A percentile compares a stretch with the other conserved stretches of the same genome.
Conservation (phyloP, 2,113 vertebrate genomes). For the Phylloscopus trochilus region DNA sequence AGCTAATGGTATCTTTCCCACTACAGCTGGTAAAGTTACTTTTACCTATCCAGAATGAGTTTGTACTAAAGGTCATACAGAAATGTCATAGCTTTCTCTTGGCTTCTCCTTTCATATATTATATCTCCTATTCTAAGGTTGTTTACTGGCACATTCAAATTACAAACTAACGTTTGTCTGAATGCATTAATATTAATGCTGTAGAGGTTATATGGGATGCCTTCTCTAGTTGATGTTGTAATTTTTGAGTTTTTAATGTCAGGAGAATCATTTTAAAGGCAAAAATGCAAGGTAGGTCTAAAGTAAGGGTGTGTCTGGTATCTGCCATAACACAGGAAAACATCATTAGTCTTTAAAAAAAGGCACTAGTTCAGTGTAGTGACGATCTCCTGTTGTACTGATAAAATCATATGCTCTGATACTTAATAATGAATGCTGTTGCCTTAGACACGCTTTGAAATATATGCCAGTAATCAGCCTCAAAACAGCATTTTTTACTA, state of each 20-base stretch:
- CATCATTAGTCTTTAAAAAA: neutral
- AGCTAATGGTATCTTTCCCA: neutral
- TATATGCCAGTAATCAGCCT: neutral
- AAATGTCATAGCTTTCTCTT: neutral
- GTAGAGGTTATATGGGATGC: neutral
- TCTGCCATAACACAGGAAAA: neutral
- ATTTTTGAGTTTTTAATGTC: neutral
- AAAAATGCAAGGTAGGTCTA: neutral
- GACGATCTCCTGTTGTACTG: neutral
- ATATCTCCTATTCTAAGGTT: neutral
- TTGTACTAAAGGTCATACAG: neutral
- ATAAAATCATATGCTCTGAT: neutral
- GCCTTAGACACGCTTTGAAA: slow-evolving; percentile 20
- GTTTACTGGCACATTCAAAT: neutral
- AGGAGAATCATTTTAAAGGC: neutral
- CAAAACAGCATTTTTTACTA: neutral
- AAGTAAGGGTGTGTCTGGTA: neutral
- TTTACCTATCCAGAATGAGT: neutral
- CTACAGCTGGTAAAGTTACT: neutral
- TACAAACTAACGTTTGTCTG: neutral
- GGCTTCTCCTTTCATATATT: neutral
- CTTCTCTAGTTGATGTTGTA: neutral
- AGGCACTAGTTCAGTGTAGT: neutral
- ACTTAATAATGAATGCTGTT: neutral
- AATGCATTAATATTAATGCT: neutral